Evolutionary conservation across 2,113 vertebrate species (phyloP), one percentile per base, ranked within the genome.

Genomic region (Saguinus imperator): DNA sequence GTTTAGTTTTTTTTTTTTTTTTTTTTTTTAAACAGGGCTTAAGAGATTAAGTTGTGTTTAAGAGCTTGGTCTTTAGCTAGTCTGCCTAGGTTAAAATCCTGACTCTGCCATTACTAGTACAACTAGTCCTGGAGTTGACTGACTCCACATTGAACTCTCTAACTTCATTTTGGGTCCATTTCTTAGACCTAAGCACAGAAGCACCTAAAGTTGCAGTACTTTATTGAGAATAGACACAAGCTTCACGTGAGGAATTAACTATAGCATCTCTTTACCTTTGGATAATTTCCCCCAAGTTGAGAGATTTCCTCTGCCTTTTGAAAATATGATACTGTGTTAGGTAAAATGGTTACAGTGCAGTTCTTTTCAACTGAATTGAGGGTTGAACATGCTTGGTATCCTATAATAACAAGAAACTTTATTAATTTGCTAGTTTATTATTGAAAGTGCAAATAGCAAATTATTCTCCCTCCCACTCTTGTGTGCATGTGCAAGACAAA

Each of bases 401-500:
- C 50, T 86, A 12, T 84, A 91, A 81, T 52, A 52, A 52, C 52
- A 52, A 52, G 52, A 52, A 52, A 52, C n/a, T 77, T 81, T 96
- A 68, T 94, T 94, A 88, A 95, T 94, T 86, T 95, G 55, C 80
- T 94, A 58, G 94, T 94, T 94, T 96, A 89, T 95, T 95, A 95
- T 94, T 94, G 88, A 93, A 94, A 96, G 45, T 50, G 68, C 91
- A 94, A 94, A 87, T 90, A 77, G 84, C 83, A 94, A 94, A 94
- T 94, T 88, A 92, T 75, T 88, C 10, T 45, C 23, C 25, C 9
- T 29, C 20, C 50, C 70, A 43, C 87, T 91, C 81, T 94, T 40
- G 79, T 95, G 48, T 97, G 79, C 90, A 91, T 97, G 95, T 98
- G 98, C 73, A 90, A 97, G 75, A 96, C 75, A 94, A 97, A 98